Percentiles rank a stretch among this genome's conserved stretches.
Evolutionary conservation across 2,113 vertebrate genomes (phyloP).

Genomic region (Ardeotis arabs): DNA sequence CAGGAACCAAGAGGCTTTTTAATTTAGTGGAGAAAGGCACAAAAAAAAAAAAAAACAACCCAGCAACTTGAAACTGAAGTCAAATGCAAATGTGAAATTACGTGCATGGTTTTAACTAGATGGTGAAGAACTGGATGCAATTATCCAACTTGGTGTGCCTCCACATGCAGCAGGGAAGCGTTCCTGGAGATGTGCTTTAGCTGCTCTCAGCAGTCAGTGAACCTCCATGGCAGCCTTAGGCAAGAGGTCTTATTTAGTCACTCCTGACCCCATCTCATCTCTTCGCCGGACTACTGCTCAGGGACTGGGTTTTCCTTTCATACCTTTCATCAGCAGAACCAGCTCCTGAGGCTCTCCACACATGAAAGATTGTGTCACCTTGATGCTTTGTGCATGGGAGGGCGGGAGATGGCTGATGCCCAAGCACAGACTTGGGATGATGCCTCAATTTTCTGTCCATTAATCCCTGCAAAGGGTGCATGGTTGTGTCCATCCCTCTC

Average conservation of each 20-base stretch:
- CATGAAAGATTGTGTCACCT: neutral
- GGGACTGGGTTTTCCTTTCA: neutral
- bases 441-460: neutral
- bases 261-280: neutral
- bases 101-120: neutral
- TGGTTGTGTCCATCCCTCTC: neutral
- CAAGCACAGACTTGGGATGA: neutral
- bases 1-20: neutral
- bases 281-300: neutral
- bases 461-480: neutral
- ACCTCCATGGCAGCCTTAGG: neutral
- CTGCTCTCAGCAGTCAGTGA: neutral
- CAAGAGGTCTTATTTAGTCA: neutral
- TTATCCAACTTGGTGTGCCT: neutral
- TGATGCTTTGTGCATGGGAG: neutral
- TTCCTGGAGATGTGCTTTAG: neutral
- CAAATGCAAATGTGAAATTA: constrained; percentile 6
- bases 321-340: neutral
- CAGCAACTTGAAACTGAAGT: neutral
- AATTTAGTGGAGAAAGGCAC: neutral
- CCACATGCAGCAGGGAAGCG: fast-evolving
- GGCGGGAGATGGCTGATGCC: neutral
- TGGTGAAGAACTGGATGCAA: neutral
- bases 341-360: neutral
- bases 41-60: too few relatives aligned